Percentiles rank a stretch among this genome's conserved stretches.
These are phyloP conservation scores for Cossypha dichroa DNA, from an alignment of 2,797 vertebrate species.

Conservation along the genomic window DNA sequence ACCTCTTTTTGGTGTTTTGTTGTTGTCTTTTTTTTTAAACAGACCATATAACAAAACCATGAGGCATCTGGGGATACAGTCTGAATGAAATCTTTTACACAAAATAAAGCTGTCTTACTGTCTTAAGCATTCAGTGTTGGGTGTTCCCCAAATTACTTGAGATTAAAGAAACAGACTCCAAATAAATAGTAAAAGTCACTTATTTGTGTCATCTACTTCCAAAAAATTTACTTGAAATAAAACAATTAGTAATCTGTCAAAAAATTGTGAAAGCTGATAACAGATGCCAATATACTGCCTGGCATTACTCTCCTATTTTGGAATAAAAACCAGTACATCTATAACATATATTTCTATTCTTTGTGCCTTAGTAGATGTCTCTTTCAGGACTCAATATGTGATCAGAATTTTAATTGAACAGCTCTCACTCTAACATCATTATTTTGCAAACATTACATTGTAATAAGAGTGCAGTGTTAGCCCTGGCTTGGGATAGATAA, in stretches of 20 bases:
- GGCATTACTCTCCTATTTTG: background rate
- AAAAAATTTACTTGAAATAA: constrained; percentile 31
- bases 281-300: background rate
- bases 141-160: background rate
- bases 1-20: background rate
- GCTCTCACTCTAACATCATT: background rate
- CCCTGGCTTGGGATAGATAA: background rate
- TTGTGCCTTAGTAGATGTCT: background rate
- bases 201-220: background rate
- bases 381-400: background rate
- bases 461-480: background rate
- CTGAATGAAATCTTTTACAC: background rate
- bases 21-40: background rate
- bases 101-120: constrained; percentile 43
- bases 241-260: constrained; percentile 20
- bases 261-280: constrained; percentile 17
- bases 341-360: background rate
- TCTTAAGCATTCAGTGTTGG: background rate
- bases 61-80: background rate
- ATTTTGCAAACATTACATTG: background rate
- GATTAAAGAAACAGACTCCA: constrained; percentile 7
- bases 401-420: constrained; percentile 9
- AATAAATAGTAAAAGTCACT: constrained; percentile 19
- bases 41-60: background rate
- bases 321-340: background rate